Conservation (phyloP, 1,140 invertebrate genomes). For the Tetranychus urticae region DNA sequence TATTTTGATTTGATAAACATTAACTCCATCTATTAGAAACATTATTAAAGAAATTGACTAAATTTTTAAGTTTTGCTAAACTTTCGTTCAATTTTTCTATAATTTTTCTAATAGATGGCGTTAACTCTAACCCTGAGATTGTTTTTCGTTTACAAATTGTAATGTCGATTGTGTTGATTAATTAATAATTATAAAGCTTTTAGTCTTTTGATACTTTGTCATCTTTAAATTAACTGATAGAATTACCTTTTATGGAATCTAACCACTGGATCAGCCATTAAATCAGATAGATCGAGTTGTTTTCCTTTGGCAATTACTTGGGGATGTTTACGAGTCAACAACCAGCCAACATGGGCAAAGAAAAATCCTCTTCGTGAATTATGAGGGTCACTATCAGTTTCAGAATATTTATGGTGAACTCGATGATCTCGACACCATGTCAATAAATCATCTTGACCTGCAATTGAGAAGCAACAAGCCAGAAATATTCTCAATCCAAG, state of each 20-base stretch:
- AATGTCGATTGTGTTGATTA: neutral
- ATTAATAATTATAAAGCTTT: too few relatives aligned
- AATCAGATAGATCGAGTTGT: constrained; percentile 57
- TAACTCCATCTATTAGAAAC: too few relatives aligned
- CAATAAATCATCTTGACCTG: constrained; percentile 20
- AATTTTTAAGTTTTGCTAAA: too few relatives aligned
- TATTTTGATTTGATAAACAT: neutral
- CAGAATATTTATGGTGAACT: constrained; percentile 80
- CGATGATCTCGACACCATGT: constrained; percentile 36
- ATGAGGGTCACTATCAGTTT: constrained; percentile 85
- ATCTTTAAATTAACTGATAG: neutral
- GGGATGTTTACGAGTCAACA: constrained; percentile 70
- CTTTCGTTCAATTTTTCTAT: too few relatives aligned
- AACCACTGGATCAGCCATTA: constrained; percentile 59
- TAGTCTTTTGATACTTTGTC: too few relatives aligned
- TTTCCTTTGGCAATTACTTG: constrained; percentile 66
- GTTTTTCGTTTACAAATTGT: neutral
- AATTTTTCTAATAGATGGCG: too few relatives aligned
- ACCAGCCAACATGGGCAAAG: constrained; percentile 83
- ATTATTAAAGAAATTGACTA: too few relatives aligned
- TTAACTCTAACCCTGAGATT: neutral
- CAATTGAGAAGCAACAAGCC: constrained; percentile 21
- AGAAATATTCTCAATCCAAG: constrained; percentile 22
- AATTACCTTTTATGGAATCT: constrained; percentile 47
- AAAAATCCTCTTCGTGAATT: constrained; percentile 83